Evolutionary conservation across 2,888 invertebrate genomes (phyloP).

Genomic region (Macaria notata): DNA sequence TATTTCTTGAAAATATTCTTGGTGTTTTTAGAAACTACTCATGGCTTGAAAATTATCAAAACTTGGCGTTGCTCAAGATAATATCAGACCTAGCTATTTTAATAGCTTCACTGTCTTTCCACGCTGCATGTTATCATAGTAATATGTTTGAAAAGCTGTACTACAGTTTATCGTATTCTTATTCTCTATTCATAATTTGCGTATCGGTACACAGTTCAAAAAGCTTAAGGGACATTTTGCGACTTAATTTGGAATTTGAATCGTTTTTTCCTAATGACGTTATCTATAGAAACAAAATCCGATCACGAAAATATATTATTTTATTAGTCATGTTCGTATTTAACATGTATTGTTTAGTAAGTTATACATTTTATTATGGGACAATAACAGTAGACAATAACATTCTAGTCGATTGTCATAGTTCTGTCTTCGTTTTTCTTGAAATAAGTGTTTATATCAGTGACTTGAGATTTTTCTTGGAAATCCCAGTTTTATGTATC

Average conservation of each 20-base stretch:
- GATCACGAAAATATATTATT: slow-evolving; percentile 1
- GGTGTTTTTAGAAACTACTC: slow-evolving; percentile 26
- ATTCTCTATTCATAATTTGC: slow-evolving; percentile 14
- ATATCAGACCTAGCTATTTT: slow-evolving; percentile 4
- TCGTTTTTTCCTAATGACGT: slow-evolving; percentile 12
- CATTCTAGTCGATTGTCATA: background rate
- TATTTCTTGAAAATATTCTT: slow-evolving; percentile 20
- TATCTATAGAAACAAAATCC: background rate
- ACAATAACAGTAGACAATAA: background rate
- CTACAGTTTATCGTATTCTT: background rate
- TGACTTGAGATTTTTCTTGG: slow-evolving; percentile 11
- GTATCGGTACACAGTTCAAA: slow-evolving; percentile 14
- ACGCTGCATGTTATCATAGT: background rate
- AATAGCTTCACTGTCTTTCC: background rate
- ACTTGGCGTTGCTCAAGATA: slow-evolving; percentile 17
- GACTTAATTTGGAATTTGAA: slow-evolving; percentile 6
- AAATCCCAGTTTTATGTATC: slow-evolving; percentile 13
- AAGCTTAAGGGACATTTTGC: slow-evolving; percentile 6
- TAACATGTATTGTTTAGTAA: background rate
- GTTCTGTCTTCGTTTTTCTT: background rate
- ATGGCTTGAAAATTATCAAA: slow-evolving; percentile 13
- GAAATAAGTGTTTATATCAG: background rate
- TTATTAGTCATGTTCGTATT: background rate
- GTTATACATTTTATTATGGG: background rate
- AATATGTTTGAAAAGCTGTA: background rate